A percentile compares a stretch with the other conserved stretches of the same genome.
Conservation (phyloP, 2,113 vertebrate species). For the Osmerus eperlanus region DNA sequence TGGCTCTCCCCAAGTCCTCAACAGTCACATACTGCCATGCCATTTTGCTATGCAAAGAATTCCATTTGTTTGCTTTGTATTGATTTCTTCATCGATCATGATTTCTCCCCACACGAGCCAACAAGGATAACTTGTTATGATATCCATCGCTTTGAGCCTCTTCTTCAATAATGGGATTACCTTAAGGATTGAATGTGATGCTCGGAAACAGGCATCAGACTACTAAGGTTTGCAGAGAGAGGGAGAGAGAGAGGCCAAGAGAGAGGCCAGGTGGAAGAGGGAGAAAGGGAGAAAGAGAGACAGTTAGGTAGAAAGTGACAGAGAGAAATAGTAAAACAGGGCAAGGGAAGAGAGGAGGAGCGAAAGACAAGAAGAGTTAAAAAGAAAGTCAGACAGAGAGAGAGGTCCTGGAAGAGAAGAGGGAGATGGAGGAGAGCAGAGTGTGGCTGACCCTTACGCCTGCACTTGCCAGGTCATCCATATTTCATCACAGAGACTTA, state of each 20-base stretch:
- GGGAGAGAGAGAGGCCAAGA: background rate
- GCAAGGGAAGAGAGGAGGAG: background rate
- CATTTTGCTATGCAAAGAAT: slow-evolving; percentile 32
- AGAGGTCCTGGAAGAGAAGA: background rate
- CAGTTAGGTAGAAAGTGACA: background rate
- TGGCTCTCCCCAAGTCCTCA: slow-evolving; percentile 13
- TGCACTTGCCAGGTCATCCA: slow-evolving; percentile 44
- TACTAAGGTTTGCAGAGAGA: slow-evolving; percentile 17
- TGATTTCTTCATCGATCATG: slow-evolving; percentile 2
- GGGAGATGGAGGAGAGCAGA: slow-evolving; percentile 17
- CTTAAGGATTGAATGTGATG: no score
- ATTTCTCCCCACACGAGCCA: slow-evolving; percentile 13
- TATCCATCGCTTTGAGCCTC: background rate
- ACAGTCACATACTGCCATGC: slow-evolving; percentile 34
- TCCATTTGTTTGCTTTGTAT: slow-evolving; percentile 3
- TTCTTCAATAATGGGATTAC: no score
- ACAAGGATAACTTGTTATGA: background rate
- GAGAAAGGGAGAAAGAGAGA: background rate
- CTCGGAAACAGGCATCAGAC: no score
- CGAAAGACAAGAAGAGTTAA: no score
- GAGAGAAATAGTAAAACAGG: background rate
- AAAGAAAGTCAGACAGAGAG: background rate
- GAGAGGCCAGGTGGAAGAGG: background rate
- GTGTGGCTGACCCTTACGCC: no score
- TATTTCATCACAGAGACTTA: slow-evolving; percentile 53